These are phyloP conservation scores for Zygaena filipendulae DNA, from an alignment of 2,888 invertebrate species.

Conservation along the genomic window DNA sequence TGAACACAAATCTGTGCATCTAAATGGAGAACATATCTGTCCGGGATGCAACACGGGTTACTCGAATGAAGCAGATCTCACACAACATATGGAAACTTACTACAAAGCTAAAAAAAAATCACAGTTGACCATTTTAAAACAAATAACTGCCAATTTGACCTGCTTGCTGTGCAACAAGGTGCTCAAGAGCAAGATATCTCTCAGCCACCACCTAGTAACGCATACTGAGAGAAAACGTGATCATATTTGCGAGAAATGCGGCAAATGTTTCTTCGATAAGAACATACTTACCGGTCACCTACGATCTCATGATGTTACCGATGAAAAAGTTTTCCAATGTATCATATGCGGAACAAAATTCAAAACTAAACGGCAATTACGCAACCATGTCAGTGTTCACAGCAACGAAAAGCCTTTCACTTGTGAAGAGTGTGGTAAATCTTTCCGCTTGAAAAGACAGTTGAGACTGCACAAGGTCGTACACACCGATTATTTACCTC, in stretches of 20 bases:
- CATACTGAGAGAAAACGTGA: conserved; percentile 55
- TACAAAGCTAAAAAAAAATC: too few relatives aligned
- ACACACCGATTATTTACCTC: conserved; percentile 78
- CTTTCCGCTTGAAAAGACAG: conserved; percentile 29
- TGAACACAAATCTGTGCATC: not conserved
- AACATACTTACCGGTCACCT: conserved; percentile 28
- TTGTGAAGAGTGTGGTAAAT: conserved; percentile 34
- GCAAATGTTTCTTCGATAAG: conserved; percentile 36
- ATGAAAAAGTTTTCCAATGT: conserved; percentile 31
- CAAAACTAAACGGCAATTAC: conserved; percentile 25
- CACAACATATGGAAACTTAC: too few relatives aligned
- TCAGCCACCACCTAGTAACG: conserved; percentile 62
- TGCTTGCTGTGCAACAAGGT: conserved; percentile 38
- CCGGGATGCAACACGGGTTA: not conserved
- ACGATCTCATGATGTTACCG: conserved; percentile 26
- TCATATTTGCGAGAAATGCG: conserved; percentile 43
- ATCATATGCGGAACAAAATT: conserved; percentile 34
- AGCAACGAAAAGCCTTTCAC: conserved; percentile 29
- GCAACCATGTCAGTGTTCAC: conserved; percentile 32
- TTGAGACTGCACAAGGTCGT: conserved; percentile 74
- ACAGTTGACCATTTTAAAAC: too few relatives aligned
- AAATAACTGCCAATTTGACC: too few relatives aligned
- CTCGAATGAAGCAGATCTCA: too few relatives aligned
- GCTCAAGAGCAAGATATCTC: conserved; percentile 29
- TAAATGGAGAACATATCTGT: not conserved